Base-by-base conservation (phyloP, 2,113 vertebrate species). In the Scatophagus argus region DNA sequence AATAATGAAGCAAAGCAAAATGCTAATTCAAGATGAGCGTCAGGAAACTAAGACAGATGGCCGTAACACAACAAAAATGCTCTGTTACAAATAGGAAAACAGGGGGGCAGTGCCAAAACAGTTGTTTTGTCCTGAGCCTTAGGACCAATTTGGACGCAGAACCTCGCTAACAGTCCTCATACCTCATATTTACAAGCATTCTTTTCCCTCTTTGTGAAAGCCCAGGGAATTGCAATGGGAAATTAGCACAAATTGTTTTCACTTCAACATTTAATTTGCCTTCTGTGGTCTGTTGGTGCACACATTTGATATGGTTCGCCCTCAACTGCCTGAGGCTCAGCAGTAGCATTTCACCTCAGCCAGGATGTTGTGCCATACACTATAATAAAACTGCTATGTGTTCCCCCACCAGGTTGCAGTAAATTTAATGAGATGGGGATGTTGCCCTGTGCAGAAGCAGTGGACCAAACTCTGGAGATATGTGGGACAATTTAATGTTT, bases 211-310 rank as follows among this genome's bases (percentile, higher is more conserved):
- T 72, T 79, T 82, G 82, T 54, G 72, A 72, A 81, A 52, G 70
- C 82, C 69, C 32, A 9, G 83, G 83, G 81, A 84, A 83, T 81
- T 71, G 52, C 75, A 65, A 74, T 13, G 82, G 84, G 83, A 93
- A 91, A 90, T 92, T 77, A 91, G 58, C 84, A 73, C 87, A 84
- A 87, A 91, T 92, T 79, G 74, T 88, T 92, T 89, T 85, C 76
- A 84, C 79, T 77, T 74, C 49, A 59, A 55, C 67, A 34, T 86
- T 92, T 92, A 80, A 87, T 77, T 77, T 81, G 80, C 71, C 47
- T 66, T 49, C 58, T 34, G 41, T 60, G 59, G 65, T 80, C 70
- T 71, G 55, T 39, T 80, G 79, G 44, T 79, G 59, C 27, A 27
- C 87, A 77, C 70, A 41, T 82, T 82, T 59, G 79, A 88, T 77